Evolutionary conservation across 2,113 vertebrate species (phyloP), one percentile per base, ranked within the genome.

Genomic region (Drymodes brunneopygia): DNA sequence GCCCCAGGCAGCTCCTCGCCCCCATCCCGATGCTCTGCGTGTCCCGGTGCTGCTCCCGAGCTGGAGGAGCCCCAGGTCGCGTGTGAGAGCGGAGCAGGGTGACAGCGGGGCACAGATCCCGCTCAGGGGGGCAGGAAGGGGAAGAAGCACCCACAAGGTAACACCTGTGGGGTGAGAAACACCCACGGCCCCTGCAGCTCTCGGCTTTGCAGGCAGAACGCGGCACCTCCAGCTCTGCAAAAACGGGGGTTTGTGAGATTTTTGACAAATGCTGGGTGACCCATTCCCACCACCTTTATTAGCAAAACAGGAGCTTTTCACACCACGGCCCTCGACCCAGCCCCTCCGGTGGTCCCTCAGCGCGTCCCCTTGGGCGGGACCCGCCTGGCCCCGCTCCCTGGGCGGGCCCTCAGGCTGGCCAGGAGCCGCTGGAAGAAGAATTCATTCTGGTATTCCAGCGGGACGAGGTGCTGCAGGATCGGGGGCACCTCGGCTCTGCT

Each of bases 361-460:
- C 15, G 33, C 2, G 35, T 35, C 0, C 38, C 48, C 8, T 27
- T 2, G 51, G 91, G 62, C 4, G 77, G 23, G 22, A 44, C 23
- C 2, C 17, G 12, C 27, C 25, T 1, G 42, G 35, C 53, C 9
- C 5, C 7, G 5, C 40, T 5, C 0, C 21, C 6, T 0, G n/a
- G 16, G 15, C 1, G 11, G 51, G 57, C 3, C 1, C 92, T 31
- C 84, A 98, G 58, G 79, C 80, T 94, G 27, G 6, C 3, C 72
- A 98, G 25, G 2, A 98, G 90, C 27, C 69, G 57, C 18, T 66
- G n/a, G 5, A 54, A 77, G 84, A 98, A 98, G 48, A 81, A 97
- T 11, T 58, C 57, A 2, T n/a, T 51, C 56, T 51, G 42, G 66
- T 96, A 98, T 0, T 88, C 29, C 10, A 98, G 95, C 24, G 57